These are phyloP conservation scores for Hemitrygon akajei DNA, from an alignment of 2,797 vertebrate species.

Conservation along the genomic window DNA sequence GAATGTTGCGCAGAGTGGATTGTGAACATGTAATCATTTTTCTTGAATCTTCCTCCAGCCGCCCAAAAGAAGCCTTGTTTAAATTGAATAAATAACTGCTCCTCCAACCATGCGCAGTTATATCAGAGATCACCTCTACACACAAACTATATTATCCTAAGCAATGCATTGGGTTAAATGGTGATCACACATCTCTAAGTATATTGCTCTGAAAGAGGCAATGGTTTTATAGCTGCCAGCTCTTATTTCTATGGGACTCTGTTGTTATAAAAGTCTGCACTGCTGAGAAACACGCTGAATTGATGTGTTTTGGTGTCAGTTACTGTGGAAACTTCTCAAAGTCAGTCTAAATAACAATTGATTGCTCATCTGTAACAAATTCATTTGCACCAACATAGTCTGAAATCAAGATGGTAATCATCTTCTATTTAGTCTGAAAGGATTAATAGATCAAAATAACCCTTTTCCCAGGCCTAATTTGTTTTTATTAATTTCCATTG, in stretches of 20 bases:
- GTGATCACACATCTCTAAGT: neutral
- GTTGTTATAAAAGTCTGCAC: slow-evolving; percentile 9
- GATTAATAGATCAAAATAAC: slow-evolving; percentile 31
- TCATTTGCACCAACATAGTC: slow-evolving; percentile 1
- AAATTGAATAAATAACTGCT: neutral
- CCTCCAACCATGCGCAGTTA: neutral
- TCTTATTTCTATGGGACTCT: neutral
- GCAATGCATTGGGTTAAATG: slow-evolving; percentile 12
- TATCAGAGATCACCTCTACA: neutral
- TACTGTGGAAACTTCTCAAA: slow-evolving; percentile 33
- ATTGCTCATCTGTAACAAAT: slow-evolving; percentile 37
- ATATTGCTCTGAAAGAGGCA: neutral
- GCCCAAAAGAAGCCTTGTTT: no score
- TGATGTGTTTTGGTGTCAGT: slow-evolving; percentile 18
- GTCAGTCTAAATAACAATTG: slow-evolving; percentile 31
- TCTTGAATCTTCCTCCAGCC: neutral
- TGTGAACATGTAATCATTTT: neutral
- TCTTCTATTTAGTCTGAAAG: slow-evolving; percentile 24
- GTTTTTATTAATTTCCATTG: neutral
- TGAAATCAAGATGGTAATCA: slow-evolving; percentile 25
- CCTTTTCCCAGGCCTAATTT: neutral
- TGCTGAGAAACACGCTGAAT: slow-evolving; percentile 17
- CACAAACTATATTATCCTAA: neutral
- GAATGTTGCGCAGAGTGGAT: neutral
- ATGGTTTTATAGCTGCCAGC: slow-evolving; percentile 12